Conservation (phyloP, 2,113 vertebrate species). For the Aramus guarauna region DNA sequence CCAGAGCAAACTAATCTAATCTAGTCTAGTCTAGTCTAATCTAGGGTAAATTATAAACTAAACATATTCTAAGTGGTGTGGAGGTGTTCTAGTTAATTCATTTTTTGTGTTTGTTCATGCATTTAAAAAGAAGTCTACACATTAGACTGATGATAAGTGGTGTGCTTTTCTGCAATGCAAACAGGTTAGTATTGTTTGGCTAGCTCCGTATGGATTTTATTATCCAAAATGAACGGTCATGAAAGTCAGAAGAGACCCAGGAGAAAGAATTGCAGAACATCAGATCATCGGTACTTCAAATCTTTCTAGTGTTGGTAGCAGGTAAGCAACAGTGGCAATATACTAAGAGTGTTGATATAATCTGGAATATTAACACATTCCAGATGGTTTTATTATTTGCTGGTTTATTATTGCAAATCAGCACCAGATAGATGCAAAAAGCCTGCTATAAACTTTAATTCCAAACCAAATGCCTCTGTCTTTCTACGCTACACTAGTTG, state of each 20-base stretch:
- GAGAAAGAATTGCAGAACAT: not conserved
- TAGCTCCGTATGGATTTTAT: not conserved
- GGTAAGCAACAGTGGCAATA: not conserved
- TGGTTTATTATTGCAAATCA: not conserved
- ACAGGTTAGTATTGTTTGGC: not conserved
- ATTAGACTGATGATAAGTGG: not conserved
- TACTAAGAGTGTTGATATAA: not conserved
- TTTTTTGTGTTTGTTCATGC: not conserved
- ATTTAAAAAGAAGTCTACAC: not conserved
- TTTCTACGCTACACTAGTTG: not conserved
- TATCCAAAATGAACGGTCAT: not conserved
- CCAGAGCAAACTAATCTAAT: not conserved
- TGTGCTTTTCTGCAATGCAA: not conserved
- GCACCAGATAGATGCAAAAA: not conserved
- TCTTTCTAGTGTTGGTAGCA: not conserved
- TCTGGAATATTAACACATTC: not conserved
- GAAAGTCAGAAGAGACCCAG: not conserved
- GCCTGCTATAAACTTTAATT: not conserved
- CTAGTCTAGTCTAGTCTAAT: no score
- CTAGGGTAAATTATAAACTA: not conserved
- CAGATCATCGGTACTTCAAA: fast-evolving
- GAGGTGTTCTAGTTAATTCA: not conserved
- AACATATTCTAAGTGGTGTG: not conserved
- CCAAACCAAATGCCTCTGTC: not conserved
- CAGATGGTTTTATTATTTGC: not conserved